Evolutionary conservation across 2,113 vertebrate genomes (phyloP).

Genomic region (Anser cygnoides): DNA sequence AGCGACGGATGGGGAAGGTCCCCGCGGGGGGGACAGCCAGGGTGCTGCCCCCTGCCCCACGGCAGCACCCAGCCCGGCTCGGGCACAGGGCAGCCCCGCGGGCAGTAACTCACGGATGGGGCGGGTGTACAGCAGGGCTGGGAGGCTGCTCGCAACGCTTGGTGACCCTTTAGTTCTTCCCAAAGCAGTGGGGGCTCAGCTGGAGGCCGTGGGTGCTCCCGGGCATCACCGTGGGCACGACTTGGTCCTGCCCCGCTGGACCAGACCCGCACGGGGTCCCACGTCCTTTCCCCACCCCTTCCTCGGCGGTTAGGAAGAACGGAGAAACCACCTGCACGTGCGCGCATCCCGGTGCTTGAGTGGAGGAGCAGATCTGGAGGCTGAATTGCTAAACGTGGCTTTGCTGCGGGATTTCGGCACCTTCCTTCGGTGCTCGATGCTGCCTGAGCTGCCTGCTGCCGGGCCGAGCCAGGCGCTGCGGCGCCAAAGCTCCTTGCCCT

Average conservation of each 20-base stretch:
- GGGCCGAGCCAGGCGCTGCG: not conserved
- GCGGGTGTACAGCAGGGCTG: accelerated
- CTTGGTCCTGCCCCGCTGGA: accelerated
- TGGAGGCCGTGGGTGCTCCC: accelerated
- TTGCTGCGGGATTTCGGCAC: not conserved
- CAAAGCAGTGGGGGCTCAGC: accelerated
- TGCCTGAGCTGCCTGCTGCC: not conserved
- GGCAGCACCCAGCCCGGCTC: accelerated
- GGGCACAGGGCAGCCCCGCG: not conserved
- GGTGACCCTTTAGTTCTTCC: accelerated
- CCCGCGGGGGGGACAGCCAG: accelerated
- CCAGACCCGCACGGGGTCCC: not conserved
- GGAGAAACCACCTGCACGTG: accelerated
- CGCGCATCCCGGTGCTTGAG: not conserved
- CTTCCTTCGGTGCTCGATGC: not conserved
- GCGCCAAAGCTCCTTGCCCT: accelerated
- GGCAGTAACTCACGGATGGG: accelerated
- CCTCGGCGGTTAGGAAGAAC: not conserved
- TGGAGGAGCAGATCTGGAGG: not conserved
- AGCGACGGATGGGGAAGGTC: not conserved
- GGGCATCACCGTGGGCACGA: accelerated
- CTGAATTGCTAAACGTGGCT: not conserved
- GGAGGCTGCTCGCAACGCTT: not conserved
- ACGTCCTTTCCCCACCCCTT: accelerated
- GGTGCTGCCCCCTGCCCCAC: not conserved